Evolutionary conservation across 2,113 vertebrate genomes (phyloP).

Genomic region (Miniopterus natalensis): DNA sequence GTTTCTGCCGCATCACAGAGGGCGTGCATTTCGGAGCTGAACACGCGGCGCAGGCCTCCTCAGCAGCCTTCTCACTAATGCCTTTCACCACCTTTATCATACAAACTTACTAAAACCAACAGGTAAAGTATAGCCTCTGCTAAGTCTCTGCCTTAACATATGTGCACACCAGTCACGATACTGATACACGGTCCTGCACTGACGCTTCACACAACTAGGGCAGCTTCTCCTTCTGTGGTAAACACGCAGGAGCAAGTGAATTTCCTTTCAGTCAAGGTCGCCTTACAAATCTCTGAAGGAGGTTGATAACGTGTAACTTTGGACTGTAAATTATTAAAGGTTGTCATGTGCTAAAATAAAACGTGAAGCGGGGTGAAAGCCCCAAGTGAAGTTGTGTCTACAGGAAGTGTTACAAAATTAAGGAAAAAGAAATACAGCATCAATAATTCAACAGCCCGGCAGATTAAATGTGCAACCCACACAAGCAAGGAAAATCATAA

Average conservation of each 20-base stretch:
- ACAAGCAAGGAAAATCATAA: slow-evolving; percentile 64
- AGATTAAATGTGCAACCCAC: neutral
- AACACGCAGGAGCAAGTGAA: neutral
- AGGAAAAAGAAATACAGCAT: slow-evolving; percentile 69
- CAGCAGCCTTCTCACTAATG: neutral
- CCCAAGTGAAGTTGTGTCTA: slow-evolving; percentile 64
- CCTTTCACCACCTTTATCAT: neutral
- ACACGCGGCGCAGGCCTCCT: neutral
- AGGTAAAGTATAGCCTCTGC: neutral
- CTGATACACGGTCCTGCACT: neutral
- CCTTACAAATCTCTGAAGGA: slow-evolving; percentile 61
- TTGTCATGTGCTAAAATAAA: slow-evolving; percentile 65
- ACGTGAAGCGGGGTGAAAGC: slow-evolving; percentile 47
- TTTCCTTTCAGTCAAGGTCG: neutral
- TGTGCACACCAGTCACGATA: neutral
- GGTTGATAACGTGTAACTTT: slow-evolving; percentile 23
- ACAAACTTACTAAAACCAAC: slow-evolving; percentile 24
- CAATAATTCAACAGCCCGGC: slow-evolving; percentile 77
- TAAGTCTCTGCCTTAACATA: neutral
- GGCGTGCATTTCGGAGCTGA: neutral
- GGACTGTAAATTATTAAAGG: slow-evolving; percentile 60
- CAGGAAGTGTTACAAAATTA: slow-evolving; percentile 53
- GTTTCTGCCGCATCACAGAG: neutral
- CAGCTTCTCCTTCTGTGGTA: neutral
- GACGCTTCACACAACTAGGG: neutral